Conservation (phyloP, 92 coral and sea anemone genomes). For the Bergia sp. region DNA sequence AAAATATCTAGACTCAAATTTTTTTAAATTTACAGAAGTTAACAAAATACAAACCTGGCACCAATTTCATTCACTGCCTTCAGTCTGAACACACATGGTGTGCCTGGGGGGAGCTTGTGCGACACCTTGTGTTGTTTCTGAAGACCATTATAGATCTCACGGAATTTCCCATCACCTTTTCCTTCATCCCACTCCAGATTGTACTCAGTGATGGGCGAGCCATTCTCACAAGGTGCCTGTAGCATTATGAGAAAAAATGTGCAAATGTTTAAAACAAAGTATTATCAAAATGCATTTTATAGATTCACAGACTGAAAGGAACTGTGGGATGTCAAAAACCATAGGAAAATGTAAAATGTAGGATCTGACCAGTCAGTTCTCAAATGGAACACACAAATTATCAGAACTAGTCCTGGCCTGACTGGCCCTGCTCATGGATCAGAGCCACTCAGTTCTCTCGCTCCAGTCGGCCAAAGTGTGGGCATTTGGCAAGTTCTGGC, state of each 20-base stretch:
- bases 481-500: too few relatives aligned
- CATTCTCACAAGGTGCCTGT: slow-evolving; percentile 88
- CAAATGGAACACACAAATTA: too few relatives aligned
- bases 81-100: slow-evolving; percentile 86
- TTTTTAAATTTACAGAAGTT: background rate
- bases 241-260: background rate
- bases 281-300: background rate
- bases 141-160: slow-evolving; percentile 68
- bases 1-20: background rate
- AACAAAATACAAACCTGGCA: slow-evolving; percentile 64
- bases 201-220: slow-evolving; percentile 81
- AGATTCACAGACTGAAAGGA: too few relatives aligned
- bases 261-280: background rate
- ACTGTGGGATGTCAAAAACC: too few relatives aligned
- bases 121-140: slow-evolving; percentile 80
- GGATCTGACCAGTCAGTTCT: too few relatives aligned
- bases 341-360: too few relatives aligned
- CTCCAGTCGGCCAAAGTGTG: too few relatives aligned
- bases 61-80: slow-evolving; percentile 90
- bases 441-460: too few relatives aligned
- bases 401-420: too few relatives aligned
- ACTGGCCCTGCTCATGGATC: too few relatives aligned
- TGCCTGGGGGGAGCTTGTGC: slow-evolving; percentile 90
- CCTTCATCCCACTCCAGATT: slow-evolving; percentile 92
- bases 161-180: slow-evolving; percentile 67